These are phyloP conservation scores for Spheniscus mendiculus DNA, from an alignment of 2,113 vertebrate genomes.

Conservation along the genomic window DNA sequence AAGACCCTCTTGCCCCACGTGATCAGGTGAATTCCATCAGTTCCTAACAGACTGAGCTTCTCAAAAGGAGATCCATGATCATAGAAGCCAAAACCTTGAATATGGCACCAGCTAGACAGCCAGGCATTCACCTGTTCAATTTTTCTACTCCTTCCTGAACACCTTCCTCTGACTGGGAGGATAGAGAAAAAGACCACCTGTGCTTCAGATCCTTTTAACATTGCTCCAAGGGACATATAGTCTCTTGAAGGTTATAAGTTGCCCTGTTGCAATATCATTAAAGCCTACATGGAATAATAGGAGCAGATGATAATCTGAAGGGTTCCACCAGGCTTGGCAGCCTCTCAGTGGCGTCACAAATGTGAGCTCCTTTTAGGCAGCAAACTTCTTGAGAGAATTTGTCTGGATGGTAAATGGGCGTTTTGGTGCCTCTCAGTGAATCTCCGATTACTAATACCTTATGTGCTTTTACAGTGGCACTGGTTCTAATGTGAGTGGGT, in stretches of 20 bases:
- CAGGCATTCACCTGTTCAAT: background rate
- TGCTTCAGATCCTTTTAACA: background rate
- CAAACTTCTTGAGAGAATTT: background rate
- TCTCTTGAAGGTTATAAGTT: background rate
- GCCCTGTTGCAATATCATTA: background rate
- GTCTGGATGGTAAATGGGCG: background rate
- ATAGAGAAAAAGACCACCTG: background rate
- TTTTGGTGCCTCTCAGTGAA: background rate
- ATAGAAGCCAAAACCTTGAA: background rate
- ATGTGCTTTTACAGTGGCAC: background rate
- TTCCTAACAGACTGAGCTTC: background rate
- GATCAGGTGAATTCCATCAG: background rate
- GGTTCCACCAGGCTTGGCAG: background rate
- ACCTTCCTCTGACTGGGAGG: background rate
- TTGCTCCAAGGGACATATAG: background rate
- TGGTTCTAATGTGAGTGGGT: background rate
- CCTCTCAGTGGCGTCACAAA: background rate
- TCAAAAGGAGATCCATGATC: background rate
- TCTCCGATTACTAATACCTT: background rate
- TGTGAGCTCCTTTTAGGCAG: background rate
- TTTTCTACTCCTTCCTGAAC: background rate
- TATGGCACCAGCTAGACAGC: background rate
- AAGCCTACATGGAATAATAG: background rate
- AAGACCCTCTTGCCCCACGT: background rate
- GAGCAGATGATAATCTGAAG: background rate